Evolutionary conservation across 1,140 invertebrate species (phyloP).

Genomic region (Chironomus striatipennis): DNA sequence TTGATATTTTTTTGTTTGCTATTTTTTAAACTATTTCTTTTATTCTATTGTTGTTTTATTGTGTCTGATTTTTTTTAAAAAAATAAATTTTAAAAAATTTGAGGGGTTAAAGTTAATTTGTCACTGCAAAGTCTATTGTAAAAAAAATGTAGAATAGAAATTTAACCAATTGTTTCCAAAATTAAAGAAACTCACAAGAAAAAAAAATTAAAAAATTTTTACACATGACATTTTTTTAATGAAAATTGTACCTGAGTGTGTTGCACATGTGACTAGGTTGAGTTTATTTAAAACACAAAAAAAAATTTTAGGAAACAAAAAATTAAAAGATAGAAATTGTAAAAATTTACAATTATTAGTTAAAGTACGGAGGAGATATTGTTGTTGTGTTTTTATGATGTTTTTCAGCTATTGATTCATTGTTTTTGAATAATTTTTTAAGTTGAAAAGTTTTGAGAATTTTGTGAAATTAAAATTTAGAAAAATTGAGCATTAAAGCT

Average conservation of each 20-base stretch:
- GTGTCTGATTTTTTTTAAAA: background rate
- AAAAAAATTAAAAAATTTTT: no score
- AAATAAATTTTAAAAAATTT: background rate
- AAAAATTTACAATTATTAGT: background rate
- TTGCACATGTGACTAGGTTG: slow-evolving; percentile 28
- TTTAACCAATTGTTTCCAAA: no score
- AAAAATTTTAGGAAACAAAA: background rate
- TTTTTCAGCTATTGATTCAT: background rate
- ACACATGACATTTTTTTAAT: background rate
- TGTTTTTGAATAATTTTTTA: background rate
- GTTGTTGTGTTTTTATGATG: background rate
- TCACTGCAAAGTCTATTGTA: no score
- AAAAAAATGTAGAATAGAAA: no score
- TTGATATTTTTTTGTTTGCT: background rate
- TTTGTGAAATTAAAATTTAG: no score
- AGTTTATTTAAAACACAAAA: slow-evolving; percentile 20
- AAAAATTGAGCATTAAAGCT: no score
- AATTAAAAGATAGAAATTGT: background rate
- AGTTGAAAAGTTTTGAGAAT: background rate
- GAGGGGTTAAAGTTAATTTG: background rate
- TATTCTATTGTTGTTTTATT: background rate
- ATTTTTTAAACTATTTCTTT: background rate
- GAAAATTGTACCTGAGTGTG: slow-evolving; percentile 27
- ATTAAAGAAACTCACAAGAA: no score
- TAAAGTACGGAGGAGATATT: background rate